Percentiles rank a stretch among this genome's conserved stretches.
Evolutionary conservation across 1,140 invertebrate genomes (phyloP).

Genomic region (Drosophila willistoni): DNA sequence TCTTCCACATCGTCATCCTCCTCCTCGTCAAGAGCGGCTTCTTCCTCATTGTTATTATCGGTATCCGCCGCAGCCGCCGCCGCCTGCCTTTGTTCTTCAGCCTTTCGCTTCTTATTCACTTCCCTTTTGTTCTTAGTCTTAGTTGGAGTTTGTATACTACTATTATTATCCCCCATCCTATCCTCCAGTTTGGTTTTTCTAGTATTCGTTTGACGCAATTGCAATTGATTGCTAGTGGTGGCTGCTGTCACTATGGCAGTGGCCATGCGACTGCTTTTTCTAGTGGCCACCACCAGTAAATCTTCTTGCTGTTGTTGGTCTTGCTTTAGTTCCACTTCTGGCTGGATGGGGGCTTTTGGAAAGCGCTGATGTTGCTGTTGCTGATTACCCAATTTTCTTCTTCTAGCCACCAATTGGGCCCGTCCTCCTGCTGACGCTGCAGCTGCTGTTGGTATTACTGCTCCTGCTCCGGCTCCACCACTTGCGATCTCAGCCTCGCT

Average conservation of each 20-base stretch:
- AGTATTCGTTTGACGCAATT: constrained; percentile 43
- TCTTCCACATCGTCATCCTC: constrained; percentile 29
- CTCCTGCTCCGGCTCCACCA: constrained; percentile 1
- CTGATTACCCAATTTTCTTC: constrained; percentile 44
- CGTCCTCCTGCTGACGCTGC: constrained; percentile 24
- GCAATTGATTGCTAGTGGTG: constrained; percentile 73
- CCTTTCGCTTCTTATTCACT: not conserved
- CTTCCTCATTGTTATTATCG: constrained; percentile 15
- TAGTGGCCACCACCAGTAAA: constrained; percentile 54
- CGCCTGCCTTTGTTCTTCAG: constrained; percentile 5
- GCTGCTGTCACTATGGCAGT: constrained; percentile 77
- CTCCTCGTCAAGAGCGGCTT: constrained; percentile 25
- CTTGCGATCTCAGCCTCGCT: constrained; percentile 56
- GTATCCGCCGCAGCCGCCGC: not conserved
- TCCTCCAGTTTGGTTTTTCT: constrained; percentile 73
- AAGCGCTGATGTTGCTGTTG: constrained; percentile 72
- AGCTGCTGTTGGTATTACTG: constrained; percentile 6
- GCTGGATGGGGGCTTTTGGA: constrained; percentile 83
- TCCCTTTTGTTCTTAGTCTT: constrained; percentile 76
- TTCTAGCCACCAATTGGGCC: constrained; percentile 54
- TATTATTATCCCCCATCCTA: constrained; percentile 76
- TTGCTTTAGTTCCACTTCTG: constrained; percentile 62
- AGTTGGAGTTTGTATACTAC: not conserved
- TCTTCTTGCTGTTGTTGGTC: constrained; percentile 33
- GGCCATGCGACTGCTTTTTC: constrained; percentile 75